Evolutionary conservation across 2,113 vertebrate genomes (phyloP).

Genomic region (Semicossyphus pulcher): DNA sequence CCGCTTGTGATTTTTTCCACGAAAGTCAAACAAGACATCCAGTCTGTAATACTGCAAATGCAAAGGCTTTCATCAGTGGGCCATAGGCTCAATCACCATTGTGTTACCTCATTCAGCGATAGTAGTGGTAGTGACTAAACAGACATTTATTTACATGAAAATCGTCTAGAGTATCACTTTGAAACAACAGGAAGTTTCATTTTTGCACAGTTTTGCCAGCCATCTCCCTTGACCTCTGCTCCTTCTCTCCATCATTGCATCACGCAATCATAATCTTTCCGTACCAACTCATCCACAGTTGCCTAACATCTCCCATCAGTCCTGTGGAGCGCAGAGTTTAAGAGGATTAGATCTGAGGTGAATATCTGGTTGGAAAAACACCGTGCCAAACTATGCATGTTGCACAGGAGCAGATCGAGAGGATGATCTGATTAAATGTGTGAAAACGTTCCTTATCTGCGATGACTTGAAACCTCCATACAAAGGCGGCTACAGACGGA

Average conservation of each 20-base stretch:
- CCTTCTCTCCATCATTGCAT: conserved; percentile 8
- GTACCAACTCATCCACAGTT: conserved; percentile 39
- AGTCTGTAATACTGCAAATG: too few species aligned
- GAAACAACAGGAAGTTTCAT: too few species aligned
- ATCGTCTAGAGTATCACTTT: too few species aligned
- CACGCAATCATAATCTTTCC: conserved; percentile 26
- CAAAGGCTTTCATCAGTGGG: too few species aligned
- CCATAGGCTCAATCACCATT: too few species aligned
- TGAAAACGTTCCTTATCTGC: conserved; percentile 81
- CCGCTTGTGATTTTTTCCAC: too few species aligned
- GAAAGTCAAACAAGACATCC: too few species aligned
- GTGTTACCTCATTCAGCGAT: too few species aligned
- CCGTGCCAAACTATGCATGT: conserved; percentile 74
- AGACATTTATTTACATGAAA: too few species aligned
- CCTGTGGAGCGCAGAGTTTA: conserved; percentile 30
- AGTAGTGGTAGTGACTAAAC: too few species aligned
- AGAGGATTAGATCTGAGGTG: conserved; percentile 79
- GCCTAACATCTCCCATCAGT: conserved; percentile 32
- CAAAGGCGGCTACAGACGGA: conserved; percentile 52
- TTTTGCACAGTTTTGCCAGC: neutral
- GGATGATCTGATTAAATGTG: conserved; percentile 80
- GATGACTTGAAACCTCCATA: conserved; percentile 80
- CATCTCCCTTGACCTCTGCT: neutral
- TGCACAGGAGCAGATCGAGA: conserved; percentile 64
- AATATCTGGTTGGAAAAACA: conserved; percentile 75